Evolutionary conservation across 2,888 invertebrate genomes (phyloP), one percentile per base, ranked within the genome.

Genomic region (Agonum fuliginosum): DNA sequence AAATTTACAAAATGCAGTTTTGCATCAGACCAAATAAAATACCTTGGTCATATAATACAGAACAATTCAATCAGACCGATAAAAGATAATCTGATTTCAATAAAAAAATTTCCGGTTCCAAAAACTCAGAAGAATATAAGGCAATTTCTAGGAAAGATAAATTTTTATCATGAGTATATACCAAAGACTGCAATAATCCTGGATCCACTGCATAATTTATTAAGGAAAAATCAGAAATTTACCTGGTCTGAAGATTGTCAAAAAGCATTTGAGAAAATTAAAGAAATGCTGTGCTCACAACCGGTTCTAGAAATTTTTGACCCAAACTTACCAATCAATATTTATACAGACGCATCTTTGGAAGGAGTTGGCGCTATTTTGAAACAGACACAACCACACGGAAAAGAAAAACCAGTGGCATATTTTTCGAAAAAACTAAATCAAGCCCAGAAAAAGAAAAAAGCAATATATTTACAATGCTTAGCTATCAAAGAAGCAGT

Each of bases 381-480:
- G 69, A 62, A 46, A 77, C 77, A 12, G 37, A 58, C 72, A 46
- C 72, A 78, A 37, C 62, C 72, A 78, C 43, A 70, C 14, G 72
- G 78, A n/a, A n/a, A 34, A 78, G 70, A 80, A 79, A n/a, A n/a
- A n/a, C n/a, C n/a, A n/a, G n/a, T n/a, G n/a, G n/a, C n/a, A n/a
- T n/a, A n/a, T n/a, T n/a, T 79, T 51, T 79, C 78, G 30, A 80
- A 81, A 78, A 82, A 81, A 79, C 65, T 80, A 20, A 82, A 78
- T 46, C 79, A 81, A 12, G 34, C 65, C 5, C 79, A 80, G 10
- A 51, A 4, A n/a, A 78, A 80, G 79, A 80, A n/a, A 79, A 81
- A 80, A 74, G 80, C 80, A 22, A 80, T 82, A 27, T 81, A 81
- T 54, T 65, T 81, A 37, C 81, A 82, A 80, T 81, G 81, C 37